Conservation (phyloP, 2,888 invertebrate species). For the Glyphotaelius pellucidus region DNA sequence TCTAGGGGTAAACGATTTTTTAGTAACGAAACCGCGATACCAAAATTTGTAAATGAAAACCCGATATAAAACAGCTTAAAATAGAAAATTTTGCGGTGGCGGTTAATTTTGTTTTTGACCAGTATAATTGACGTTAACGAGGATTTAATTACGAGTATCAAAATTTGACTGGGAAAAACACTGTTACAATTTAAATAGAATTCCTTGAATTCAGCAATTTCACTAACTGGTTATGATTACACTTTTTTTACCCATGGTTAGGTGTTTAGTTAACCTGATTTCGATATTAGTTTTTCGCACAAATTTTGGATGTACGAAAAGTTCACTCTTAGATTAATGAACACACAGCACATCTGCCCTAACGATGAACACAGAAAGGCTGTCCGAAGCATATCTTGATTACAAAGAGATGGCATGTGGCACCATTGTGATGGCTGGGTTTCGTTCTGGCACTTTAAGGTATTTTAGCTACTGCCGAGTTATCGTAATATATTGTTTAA, state of each 20-base stretch:
- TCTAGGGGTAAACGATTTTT: not conserved
- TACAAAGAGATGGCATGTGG: not conserved
- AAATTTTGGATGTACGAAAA: not conserved
- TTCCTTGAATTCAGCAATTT: too few relatives aligned
- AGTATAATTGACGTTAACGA: too few relatives aligned
- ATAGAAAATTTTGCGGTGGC: not conserved
- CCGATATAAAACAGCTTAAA: not conserved
- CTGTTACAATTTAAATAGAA: too few relatives aligned
- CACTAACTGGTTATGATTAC: too few relatives aligned
- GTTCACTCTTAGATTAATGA: not conserved
- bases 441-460: not conserved
- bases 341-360: not conserved
- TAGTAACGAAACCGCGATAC: not conserved
- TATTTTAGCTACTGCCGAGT: not conserved
- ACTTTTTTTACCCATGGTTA: too few relatives aligned
- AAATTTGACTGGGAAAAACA: too few relatives aligned
- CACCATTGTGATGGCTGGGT: not conserved
- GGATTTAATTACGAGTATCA: too few relatives aligned
- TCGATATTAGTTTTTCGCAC: not conserved
- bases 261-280: not conserved
- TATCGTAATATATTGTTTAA: not conserved
- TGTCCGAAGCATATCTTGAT: not conserved
- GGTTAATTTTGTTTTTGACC: not conserved
- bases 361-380: not conserved
- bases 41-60: not conserved